Conservation (phyloP, 2,113 vertebrate genomes). For the Ptilonorhynchus violaceus region DNA sequence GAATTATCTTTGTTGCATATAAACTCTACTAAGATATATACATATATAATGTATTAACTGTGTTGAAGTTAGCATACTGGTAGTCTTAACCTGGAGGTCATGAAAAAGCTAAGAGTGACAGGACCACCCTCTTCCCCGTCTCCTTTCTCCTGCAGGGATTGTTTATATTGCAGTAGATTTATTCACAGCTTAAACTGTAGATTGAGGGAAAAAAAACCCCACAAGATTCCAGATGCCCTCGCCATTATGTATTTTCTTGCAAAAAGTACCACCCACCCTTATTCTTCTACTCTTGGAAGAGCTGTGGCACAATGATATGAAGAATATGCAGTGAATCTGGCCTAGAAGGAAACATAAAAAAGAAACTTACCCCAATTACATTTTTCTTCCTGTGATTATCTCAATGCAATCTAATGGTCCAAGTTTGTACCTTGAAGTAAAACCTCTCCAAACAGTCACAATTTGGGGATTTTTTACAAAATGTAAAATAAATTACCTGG, state of each 20-base stretch:
- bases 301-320: neutral
- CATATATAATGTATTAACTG: neutral
- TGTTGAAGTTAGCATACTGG: neutral
- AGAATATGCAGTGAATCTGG: neutral
- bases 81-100: neutral
- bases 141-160: neutral
- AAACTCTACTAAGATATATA: neutral
- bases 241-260: neutral
- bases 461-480: neutral
- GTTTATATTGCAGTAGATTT: neutral
- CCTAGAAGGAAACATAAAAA: neutral
- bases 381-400: neutral
- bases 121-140: neutral
- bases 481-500: neutral
- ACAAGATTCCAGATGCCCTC: neutral
- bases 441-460: neutral
- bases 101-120: neutral
- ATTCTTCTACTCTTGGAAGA: neutral
- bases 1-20: neutral
- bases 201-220: neutral
- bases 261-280: neutral
- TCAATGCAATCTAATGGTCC: neutral
- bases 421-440: neutral
- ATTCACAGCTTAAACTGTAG: neutral
- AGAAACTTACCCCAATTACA: neutral